Base-by-base conservation (phyloP, 2,888 invertebrate genomes). In the Maniola hyperantus region DNA sequence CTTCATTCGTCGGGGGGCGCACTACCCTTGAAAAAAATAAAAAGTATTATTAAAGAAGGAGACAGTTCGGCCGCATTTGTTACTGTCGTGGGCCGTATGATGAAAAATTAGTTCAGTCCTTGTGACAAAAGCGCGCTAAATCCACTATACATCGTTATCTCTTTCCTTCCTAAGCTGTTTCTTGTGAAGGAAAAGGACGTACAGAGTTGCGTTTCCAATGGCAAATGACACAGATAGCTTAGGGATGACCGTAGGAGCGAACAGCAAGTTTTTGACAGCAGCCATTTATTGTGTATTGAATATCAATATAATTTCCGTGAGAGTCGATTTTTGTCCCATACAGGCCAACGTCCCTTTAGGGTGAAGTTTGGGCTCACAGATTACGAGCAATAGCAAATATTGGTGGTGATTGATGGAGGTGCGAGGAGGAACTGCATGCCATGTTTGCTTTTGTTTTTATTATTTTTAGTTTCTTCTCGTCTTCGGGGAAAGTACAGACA, bases 11-110 rank as follows among this genome's bases (percentile, higher is more conserved):
- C 79, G 82, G 84, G 86, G 91, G 91, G 89, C 82, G 87, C 83
- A 84, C 87, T 89, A 90, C 91, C 91, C 91, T 91, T 90, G 86
- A 90, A 89, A 82, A 86, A 89, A 82, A 85, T 87, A 90, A 92
- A 91, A 93, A 91, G 91, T 92, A 92, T 92, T 93, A 92, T 92
- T 92, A 92, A 93, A 93, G 92, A 91, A 92, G 87, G 87, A 91
- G 92, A 93, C 93, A 91, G 92, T 93, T 92, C 89, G 90, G 87
- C 85, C 83, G 83, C 90, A 93, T 93, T 93, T 92, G 92, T 93
- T 87, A 91, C 92, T 93, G 93, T 93, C 93, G 87, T 79, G 86
- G 87, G 87, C 89, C 89, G 92, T 92, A 92, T 92, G 92, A 93
- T 93, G 93, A 93, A 93, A 93, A 93, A 93, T 93, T 93, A 91